Conservation (phyloP, 2,113 vertebrate genomes). For the Tichodroma muraria region DNA sequence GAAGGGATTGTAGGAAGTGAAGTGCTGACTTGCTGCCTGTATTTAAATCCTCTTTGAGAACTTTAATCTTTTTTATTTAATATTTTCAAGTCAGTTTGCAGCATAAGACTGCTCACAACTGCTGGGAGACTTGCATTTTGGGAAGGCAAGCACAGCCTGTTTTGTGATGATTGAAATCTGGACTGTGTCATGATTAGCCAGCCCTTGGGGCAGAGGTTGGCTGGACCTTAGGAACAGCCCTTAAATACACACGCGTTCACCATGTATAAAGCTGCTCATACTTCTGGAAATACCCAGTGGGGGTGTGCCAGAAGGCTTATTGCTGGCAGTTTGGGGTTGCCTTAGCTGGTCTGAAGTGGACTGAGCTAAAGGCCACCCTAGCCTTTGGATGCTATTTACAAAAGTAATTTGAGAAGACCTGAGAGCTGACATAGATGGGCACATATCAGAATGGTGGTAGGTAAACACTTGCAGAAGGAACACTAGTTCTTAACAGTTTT, state of each 20-base stretch:
- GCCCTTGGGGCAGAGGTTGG: not conserved
- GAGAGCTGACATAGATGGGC: not conserved
- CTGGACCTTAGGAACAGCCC: not conserved
- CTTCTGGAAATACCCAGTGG: not conserved
- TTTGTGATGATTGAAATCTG: not conserved
- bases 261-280: not conserved
- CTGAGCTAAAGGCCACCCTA: not conserved
- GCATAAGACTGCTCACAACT: not conserved
- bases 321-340: not conserved
- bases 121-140: not conserved
- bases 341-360: not conserved
- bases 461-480: not conserved
- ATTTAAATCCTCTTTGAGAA: slow-evolving; percentile 60
- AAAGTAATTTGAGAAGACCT: slow-evolving; percentile 3
- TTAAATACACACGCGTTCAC: not conserved
- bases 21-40: slow-evolving; percentile 43
- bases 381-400: not conserved
- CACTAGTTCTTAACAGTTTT: not conserved
- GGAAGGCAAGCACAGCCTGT: not conserved
- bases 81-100: not conserved
- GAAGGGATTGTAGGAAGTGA: slow-evolving; percentile 46
- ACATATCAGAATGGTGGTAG: not conserved
- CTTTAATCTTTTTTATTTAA: slow-evolving; percentile 44
- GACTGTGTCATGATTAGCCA: not conserved
- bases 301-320: not conserved